Evolutionary conservation across 2,797 vertebrate genomes (phyloP), one percentile per base, ranked within the genome.

Genomic region (Pyrocephalus nanus): DNA sequence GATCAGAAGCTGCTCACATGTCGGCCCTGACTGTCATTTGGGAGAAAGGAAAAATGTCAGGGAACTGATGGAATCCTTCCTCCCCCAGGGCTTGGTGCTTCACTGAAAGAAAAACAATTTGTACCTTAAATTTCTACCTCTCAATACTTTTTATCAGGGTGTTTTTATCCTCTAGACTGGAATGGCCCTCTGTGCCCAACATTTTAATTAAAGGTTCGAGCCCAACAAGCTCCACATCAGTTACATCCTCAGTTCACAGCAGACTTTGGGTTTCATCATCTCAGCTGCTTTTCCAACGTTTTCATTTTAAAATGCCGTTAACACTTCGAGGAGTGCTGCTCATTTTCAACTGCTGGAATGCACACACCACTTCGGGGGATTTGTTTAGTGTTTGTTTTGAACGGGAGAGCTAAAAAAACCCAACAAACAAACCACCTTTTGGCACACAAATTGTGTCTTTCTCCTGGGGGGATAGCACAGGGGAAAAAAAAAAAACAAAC

Each of bases 281-380:
- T 64, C 40, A 66, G 34, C 45, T 54, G 53, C 53, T 74, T 93
- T 69, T 87, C 53, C 66, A 90, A 64, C 25, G 11, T 88, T 87
- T 87, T 74, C 50, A 60, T 92, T 90, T 90, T 38, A 47, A 85
- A 92, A 72, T 67, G 48, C 22, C 67, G 71, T 90, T 88, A 90
- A 90, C 89, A 72, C 83, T 82, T 78, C 0, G 29, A 66, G 75
- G 23, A 78, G 50, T 32, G 25, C 40, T 65, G 66, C 57, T 78
- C 17, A 34, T 91, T 93, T 87, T 78, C 66, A 92, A 45, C 57
- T 36, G 12, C n/a, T 71, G 83, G 79, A 82, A 86, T 67, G 58
- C 58, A 53, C 42, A 70, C 43, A 54, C 70, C 91, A 88, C 72
- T 75, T 75, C 79, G 71, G 66, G 78, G n/a, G n/a, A n/a, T n/a